Conservation (phyloP, 2,113 vertebrate genomes). For the Vidua macroura region DNA sequence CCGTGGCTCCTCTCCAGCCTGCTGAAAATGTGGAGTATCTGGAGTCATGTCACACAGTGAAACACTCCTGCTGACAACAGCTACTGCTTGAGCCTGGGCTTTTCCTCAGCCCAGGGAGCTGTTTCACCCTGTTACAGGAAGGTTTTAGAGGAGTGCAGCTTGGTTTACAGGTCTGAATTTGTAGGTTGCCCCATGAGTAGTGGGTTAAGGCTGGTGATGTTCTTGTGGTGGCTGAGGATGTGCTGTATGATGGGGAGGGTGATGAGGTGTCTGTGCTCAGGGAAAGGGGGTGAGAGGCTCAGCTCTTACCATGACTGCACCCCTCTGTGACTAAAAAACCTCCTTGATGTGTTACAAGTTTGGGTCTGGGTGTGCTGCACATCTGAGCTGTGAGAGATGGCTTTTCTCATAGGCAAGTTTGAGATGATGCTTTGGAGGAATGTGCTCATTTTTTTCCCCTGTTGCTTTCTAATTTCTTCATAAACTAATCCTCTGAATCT, state of each 20-base stretch:
- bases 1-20: background rate
- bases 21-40: background rate
- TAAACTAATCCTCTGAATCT: background rate
- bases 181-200: fast-evolving
- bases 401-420: fast-evolving
- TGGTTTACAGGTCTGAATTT: background rate
- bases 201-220: background rate
- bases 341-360: fast-evolving
- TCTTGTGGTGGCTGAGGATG: background rate
- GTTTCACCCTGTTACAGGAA: background rate
- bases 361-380: background rate
- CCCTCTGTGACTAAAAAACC: background rate
- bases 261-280: background rate
- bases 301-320: background rate
- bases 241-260: fast-evolving
- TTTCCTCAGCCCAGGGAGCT: background rate
- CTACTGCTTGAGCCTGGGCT: background rate
- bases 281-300: background rate
- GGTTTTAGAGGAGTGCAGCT: background rate
- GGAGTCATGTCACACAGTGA: background rate
- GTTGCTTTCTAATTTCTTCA: background rate
- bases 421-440: background rate
- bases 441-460: background rate
- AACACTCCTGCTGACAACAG: background rate
- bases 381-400: background rate